phyloP scores from a whole-genome alignment of 2,888 invertebrate species.

The Drosophila mulleri region DNA sequence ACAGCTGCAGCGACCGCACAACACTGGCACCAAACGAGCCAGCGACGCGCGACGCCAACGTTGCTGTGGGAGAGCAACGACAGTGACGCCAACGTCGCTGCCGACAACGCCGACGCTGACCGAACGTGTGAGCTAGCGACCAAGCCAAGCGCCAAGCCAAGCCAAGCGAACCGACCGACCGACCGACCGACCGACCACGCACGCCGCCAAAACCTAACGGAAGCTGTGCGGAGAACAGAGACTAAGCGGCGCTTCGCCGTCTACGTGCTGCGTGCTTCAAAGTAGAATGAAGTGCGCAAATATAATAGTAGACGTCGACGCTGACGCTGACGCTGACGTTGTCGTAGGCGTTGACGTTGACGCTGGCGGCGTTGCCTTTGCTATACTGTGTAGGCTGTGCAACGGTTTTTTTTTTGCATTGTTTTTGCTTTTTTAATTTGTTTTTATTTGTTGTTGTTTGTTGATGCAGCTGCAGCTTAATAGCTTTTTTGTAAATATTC shows the following conservation, averaged over 20 bases:
- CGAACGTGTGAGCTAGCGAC: slow-evolving; percentile 26
- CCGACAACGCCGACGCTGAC: slow-evolving; percentile 23
- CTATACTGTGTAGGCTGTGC: slow-evolving; percentile 38
- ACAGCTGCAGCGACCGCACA: slow-evolving; percentile 76
- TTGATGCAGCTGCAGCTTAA: slow-evolving; percentile 24
- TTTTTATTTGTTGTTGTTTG: slow-evolving; percentile 1
- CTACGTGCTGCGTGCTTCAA: slow-evolving; percentile 23
- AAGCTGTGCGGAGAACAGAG: slow-evolving; percentile 63
- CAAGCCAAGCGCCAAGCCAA: slow-evolving; percentile 17
- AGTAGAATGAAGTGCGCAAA: slow-evolving; percentile 65
- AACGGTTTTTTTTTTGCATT: slow-evolving; percentile 19
- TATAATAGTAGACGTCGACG: slow-evolving; percentile 53
- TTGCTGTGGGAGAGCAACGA: slow-evolving; percentile 45
- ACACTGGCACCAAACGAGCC: slow-evolving; percentile 60
- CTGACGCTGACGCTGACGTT: background rate
- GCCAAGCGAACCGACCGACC: slow-evolving; percentile 25
- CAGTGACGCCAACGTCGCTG: slow-evolving; percentile 18
- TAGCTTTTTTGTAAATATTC: slow-evolving; percentile 4
- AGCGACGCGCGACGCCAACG: slow-evolving; percentile 58
- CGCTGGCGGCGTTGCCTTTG: background rate
- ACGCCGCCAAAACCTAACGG: slow-evolving; percentile 59
- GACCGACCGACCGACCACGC: slow-evolving; percentile 42
- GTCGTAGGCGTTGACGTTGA: slow-evolving; percentile 5
- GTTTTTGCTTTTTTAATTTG: background rate
- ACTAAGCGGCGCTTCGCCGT: slow-evolving; percentile 53